A percentile compares a stretch with the other conserved stretches of the same genome.
phyloP scores from a whole-genome alignment of 2,888 invertebrate genomes.

The Cryptocephalus moraei region DNA sequence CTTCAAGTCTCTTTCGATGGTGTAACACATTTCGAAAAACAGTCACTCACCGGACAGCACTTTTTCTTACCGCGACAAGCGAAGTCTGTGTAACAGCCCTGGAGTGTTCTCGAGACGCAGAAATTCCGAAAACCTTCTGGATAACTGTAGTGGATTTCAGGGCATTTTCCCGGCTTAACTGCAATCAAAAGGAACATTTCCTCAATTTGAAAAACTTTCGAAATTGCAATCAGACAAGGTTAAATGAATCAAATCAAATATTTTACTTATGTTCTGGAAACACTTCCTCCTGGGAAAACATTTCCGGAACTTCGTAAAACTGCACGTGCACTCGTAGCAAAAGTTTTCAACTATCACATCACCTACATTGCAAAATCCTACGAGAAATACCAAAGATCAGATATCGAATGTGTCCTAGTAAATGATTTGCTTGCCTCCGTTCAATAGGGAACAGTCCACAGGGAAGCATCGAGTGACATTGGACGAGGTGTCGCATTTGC shows the following conservation, averaged over 20 bases:
- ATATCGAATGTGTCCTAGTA: neutral
- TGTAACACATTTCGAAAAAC: constrained; percentile 1
- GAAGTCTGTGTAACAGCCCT: constrained; percentile 12
- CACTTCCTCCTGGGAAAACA: constrained; percentile 8
- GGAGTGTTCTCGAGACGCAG: constrained; percentile 5
- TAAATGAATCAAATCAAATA: no score
- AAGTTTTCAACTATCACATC: constrained; percentile 6
- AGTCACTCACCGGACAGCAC: constrained; percentile 12
- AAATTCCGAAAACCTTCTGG: neutral
- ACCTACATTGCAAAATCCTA: constrained; percentile 9
- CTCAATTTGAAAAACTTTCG: no score
- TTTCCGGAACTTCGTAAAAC: constrained; percentile 10
- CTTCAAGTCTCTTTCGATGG: no score
- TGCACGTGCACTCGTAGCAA: constrained; percentile 11
- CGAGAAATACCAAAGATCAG: constrained; percentile 1
- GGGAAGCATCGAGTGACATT: neutral
- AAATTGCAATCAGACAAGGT: no score
- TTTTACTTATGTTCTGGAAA: neutral
- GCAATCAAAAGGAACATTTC: neutral
- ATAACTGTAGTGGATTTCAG: constrained; percentile 1
- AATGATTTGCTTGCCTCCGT: constrained; percentile 1
- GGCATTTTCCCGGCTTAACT: constrained; percentile 11
- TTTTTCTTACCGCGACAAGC: constrained; percentile 11
- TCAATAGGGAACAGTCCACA: neutral
- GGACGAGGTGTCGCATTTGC: constrained; percentile 5